phyloP scores from a whole-genome alignment of 2,113 vertebrate species.

The Muscicapa adusta region DNA sequence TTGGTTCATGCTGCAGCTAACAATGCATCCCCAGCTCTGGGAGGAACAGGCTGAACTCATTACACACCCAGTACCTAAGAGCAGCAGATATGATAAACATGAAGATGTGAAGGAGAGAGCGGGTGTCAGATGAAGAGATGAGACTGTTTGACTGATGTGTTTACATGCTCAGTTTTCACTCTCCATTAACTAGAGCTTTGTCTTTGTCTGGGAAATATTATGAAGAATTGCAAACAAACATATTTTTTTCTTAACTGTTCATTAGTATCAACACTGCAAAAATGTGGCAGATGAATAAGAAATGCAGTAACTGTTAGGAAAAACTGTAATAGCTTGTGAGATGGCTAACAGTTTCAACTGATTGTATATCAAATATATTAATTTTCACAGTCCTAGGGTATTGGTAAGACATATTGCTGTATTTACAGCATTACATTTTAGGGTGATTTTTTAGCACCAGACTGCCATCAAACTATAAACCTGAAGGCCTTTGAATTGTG shows the following conservation, averaged over 20 bases:
- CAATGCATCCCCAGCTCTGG: rapidly evolving
- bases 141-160: slow-evolving; percentile 31
- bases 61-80: not conserved
- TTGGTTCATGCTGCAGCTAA: not conserved
- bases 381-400: not conserved
- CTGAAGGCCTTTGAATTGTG: not conserved
- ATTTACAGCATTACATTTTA: not conserved
- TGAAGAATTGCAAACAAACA: not conserved
- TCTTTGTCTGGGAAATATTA: not conserved
- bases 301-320: not conserved
- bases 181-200: not conserved
- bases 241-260: not conserved
- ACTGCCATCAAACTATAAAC: not conserved
- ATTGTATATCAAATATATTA: rapidly evolving
- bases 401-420: not conserved
- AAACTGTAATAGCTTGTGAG: not conserved
- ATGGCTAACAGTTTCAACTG: not conserved
- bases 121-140: not conserved
- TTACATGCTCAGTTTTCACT: slow-evolving; percentile 19
- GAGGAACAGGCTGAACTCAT: not conserved
- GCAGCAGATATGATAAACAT: not conserved
- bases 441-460: not conserved
- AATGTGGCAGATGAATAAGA: not conserved
- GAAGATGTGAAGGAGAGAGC: not conserved
- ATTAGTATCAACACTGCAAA: not conserved